Base-by-base conservation (phyloP, 1,140 invertebrate genomes). In the Elymnias hypermnestra region DNA sequence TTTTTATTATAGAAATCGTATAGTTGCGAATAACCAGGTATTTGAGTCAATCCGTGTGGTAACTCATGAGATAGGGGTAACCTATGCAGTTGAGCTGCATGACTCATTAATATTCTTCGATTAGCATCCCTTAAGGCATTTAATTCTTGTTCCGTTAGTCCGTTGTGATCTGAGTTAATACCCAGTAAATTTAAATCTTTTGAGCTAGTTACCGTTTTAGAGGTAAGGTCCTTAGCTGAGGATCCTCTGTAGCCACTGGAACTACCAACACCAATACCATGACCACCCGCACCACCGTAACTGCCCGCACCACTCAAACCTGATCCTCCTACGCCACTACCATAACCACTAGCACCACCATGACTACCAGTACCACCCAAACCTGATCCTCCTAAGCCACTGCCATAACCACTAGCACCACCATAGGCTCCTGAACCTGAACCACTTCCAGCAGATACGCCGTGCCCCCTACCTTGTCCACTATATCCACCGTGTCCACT, bases 151-250 rank as follows among this genome's bases (percentile, higher is more conserved):
- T 29, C 26, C 1, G 26, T 29, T 5, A 29, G 26, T 12, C 26
- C 26, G 3, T 29, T 29, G 7, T 29, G 26, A 10, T 29, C 26
- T 3, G 10, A 9, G 0, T 12, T 5, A 12, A 29, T 9, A 5
- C 26, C 26, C 13, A 29, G 10, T 29, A 29, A 29, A 29, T 29
- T 29, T 13, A 29, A 29, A 29, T 29, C 13, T 13, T 29, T 29
- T 12, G 26, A 29, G 7, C 26, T 29, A 6, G 26, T 12, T 12
- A 29, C 26, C 13, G 26, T 12, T 4, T 5, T n/a, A n/a, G n/a
- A n/a, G n/a, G n/a, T n/a, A n/a, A n/a, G n/a, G n/a, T n/a, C n/a
- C n/a, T n/a, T n/a, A n/a, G n/a, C 4, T 6, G 26, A 29, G 13
- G 9, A 10, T 12, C 26, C 26, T 5, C 13, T 29, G 4, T 9